A percentile compares a stretch with the other conserved stretches of the same genome.
These are phyloP conservation scores for Rhea pennata DNA, from an alignment of 2,113 vertebrate species.

Conservation along the genomic window DNA sequence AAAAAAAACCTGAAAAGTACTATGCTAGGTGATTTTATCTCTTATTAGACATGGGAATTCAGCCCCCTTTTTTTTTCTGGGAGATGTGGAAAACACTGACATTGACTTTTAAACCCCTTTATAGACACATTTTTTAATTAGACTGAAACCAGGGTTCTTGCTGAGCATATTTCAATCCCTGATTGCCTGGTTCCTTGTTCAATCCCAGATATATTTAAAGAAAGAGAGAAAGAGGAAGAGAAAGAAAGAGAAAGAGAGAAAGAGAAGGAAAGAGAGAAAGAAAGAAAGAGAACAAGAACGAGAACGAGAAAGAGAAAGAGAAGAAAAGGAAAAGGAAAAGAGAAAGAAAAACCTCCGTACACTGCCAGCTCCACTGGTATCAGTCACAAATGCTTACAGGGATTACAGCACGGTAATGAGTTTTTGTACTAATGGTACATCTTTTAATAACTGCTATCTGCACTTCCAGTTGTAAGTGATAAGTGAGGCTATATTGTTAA, in stretches of 20 bases:
- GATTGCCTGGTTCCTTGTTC: not conserved
- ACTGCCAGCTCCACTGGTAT: conserved; percentile 12
- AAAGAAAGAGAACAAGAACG: too few relatives aligned
- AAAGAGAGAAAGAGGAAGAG: not conserved
- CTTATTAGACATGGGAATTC: not conserved
- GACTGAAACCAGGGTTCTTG: not conserved
- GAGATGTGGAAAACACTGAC: not conserved
- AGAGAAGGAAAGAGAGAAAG: not conserved
- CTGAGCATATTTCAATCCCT: not conserved
- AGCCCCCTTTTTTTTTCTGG: not conserved
- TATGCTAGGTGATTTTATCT: not conserved
- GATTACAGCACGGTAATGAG: not conserved
- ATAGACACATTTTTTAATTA: not conserved
- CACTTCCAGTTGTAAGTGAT: conserved; percentile 58
- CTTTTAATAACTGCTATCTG: conserved; percentile 63
- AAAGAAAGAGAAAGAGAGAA: not conserved
- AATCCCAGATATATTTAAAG: not conserved
- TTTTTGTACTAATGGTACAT: conserved; percentile 56
- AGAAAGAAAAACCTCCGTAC: not conserved
- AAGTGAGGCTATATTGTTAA: conserved; percentile 41
- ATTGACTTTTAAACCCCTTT: not conserved
- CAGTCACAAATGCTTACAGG: conserved; percentile 61
- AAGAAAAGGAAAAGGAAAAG: too few relatives aligned
- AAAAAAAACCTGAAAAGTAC: not conserved
- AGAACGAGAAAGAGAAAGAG: too few relatives aligned